Base-by-base conservation (phyloP, 2,888 invertebrate species). In the Lacanobia wlatinum region DNA sequence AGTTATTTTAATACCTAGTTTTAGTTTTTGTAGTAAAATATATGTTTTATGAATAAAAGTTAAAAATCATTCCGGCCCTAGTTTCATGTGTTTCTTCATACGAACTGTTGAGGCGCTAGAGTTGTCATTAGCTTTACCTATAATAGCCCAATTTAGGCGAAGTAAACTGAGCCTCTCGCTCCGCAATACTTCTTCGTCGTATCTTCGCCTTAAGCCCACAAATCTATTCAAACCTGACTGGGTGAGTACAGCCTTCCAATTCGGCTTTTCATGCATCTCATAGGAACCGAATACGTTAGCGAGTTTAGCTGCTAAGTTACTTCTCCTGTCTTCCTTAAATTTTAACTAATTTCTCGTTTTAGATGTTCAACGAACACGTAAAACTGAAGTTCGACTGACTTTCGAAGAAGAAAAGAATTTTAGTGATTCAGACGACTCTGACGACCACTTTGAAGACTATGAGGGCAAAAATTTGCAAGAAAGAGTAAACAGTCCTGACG, bases 401-500 rank as follows among this genome's bases (percentile, higher is more conserved):
- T 23, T n/a, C 28, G 28, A 28, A 28, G 10, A 69, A 69, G 52
- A 69, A 69, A 43, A 14, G 8, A 9, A 9, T 7, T 28, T 28
- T 9, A 53, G n/a, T 69, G 28, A 69, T 21, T 40, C n/a, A 2
- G 52, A 43, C 12, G 69, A 67, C 1, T 48, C 14, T 38, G 67
- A 68, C 10, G 40, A 40, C 2, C 14, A 38, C 18, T 28, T 28
- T 28, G 64, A 8, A 5, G 14, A 18, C n/a, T n/a, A n/a, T n/a
- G n/a, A n/a, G n/a, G n/a, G n/a, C 43, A 40, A 18, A 28, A 28
- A 43, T 28, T 2, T 9, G 9, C 40, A 68, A 43, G 28, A 43
- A 43, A 69, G 21, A 69, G 52, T 43, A 6, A 69, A n/a, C 12
- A 69, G 52, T 69, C 9, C 43, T 14, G 70, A 53, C 16, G 43